These are phyloP conservation scores for Panurus biarmicus DNA, from an alignment of 2,113 vertebrate genomes.

Conservation along the genomic window DNA sequence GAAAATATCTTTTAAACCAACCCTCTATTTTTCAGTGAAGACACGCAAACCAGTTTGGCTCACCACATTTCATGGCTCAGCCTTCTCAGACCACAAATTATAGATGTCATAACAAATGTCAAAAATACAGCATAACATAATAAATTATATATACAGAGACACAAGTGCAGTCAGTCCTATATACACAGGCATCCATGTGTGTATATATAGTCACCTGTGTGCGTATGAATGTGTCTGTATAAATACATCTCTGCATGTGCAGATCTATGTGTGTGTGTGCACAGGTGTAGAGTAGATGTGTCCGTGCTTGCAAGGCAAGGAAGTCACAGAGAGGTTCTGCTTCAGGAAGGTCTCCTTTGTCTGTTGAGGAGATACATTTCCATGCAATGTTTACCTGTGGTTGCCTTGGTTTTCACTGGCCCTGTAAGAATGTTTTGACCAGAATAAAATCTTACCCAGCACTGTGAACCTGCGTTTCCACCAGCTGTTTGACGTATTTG, in stretches of 20 bases:
- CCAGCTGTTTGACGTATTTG: neutral
- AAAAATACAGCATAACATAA: slow-evolving; percentile 33
- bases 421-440: neutral
- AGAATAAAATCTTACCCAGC: neutral
- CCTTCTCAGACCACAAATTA: slow-evolving; percentile 49
- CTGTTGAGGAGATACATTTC: neutral
- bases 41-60: neutral
- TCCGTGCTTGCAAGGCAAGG: neutral
- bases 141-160: neutral
- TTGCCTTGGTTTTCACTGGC: neutral
- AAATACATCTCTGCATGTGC: neutral
- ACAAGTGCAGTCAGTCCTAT: neutral
- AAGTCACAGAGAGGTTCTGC: neutral
- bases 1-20: neutral
- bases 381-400: neutral
- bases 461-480: neutral
- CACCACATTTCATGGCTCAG: slow-evolving; percentile 12
- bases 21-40: neutral
- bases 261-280: accelerated
- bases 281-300: neutral
- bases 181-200: neutral
- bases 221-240: neutral
- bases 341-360: neutral
- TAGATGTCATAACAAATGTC: slow-evolving; percentile 28
- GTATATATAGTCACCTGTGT: neutral